Evolutionary conservation across 2,113 vertebrate species (phyloP), one percentile per base, ranked within the genome.

Genomic region (Machaerirhynchus nigripectus): DNA sequence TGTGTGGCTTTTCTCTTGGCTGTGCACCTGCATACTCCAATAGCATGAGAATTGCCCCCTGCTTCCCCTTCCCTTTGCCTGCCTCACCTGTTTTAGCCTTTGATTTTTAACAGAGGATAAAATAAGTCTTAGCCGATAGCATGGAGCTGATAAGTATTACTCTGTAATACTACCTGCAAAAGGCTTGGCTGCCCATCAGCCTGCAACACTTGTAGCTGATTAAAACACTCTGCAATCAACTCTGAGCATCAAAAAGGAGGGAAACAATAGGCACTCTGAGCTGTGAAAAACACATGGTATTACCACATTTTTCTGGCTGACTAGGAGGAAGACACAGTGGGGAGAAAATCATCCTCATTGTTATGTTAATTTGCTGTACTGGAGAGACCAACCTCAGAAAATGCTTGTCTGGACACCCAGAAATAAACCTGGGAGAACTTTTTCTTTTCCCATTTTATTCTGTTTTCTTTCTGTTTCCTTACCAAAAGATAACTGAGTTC

Each of bases 181-280:
- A 63, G 40, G n/a, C 68, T 78, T 42, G 63, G 60, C 42, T 40
- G 61, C 42, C 55, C 79, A 59, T 93, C 70, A 92, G 47, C 35
- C 73, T 65, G 15, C 31, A 65, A 26, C 55, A 39, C 47, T 84
- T 50, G 42, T 49, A 57, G 19, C 28, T 87, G 76, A 75, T 87
- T 84, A 87, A 87, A 95, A 17, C 3, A 1, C 57, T 69, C 44
- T 87, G 35, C 70, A 87, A 64, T 83, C 90, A 95, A 79, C 78
- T 30, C 22, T 0, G 5, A 79, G 30, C 49, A 75, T 15, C 28
- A 73, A 70, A 91, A 65, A 9, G 3, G 7, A 37, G 24, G 13
- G 49, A 83, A 93, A 49, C 40, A 91, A 68, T 12, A 46, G 31
- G 64, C 11, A 39, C 21, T 53, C 49, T 73, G 53, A 93, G n/a